A percentile compares a stretch with the other conserved stretches of the same genome.
These are phyloP conservation scores for Columbina picui DNA, from an alignment of 2,113 vertebrate genomes.

Conservation along the genomic window DNA sequence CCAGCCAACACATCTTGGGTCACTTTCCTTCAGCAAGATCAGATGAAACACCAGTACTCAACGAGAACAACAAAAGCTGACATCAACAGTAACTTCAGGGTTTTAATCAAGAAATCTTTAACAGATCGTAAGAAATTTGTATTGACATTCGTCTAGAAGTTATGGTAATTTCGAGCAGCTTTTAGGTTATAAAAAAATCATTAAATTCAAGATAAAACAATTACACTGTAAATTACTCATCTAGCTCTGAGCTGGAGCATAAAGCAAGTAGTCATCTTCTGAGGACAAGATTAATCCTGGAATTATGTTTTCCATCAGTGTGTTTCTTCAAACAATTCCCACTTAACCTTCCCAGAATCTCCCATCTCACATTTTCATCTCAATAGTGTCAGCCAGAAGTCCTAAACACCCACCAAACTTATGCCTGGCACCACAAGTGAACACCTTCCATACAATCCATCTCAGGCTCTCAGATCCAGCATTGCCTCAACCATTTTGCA, in stretches of 20 bases:
- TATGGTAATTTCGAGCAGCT: neutral
- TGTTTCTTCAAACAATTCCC: neutral
- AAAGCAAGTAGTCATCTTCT: neutral
- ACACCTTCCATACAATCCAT: neutral
- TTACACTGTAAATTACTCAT: neutral
- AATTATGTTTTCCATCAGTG: neutral
- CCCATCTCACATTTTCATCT: neutral
- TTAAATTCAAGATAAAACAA: neutral
- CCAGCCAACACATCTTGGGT: neutral
- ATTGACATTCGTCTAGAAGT: neutral
- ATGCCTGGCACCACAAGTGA: neutral
- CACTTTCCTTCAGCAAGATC: neutral
- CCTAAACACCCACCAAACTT: neutral
- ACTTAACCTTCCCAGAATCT: neutral
- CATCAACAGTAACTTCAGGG: neutral
- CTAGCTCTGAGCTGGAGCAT: neutral
- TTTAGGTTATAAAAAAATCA: neutral
- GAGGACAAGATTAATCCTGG: neutral
- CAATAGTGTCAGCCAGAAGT: neutral
- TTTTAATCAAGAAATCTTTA: neutral
- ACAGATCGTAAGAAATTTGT: neutral
- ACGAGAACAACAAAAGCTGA: neutral
- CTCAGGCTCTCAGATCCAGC: neutral
- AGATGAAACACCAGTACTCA: neutral
- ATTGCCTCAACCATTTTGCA: neutral